phyloP scores from a whole-genome alignment of 2,888 invertebrate genomes.

The Mythimna loreyi region DNA sequence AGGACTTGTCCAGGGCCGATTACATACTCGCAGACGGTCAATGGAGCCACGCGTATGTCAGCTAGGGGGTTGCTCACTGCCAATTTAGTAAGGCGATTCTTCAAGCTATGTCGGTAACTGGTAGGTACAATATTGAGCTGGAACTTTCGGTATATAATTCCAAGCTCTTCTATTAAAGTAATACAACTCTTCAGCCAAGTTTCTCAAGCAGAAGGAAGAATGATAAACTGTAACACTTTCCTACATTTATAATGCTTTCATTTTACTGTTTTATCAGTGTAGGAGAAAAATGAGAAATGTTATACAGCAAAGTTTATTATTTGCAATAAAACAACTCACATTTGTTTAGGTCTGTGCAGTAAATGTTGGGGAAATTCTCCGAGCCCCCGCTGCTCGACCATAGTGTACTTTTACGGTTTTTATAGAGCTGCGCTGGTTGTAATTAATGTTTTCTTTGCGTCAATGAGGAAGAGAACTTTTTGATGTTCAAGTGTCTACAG shows the following conservation, averaged over 20 bases:
- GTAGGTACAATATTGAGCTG: background rate
- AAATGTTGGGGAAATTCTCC: conserved; percentile 44
- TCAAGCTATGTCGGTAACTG: too few species aligned
- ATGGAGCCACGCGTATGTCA: too few species aligned
- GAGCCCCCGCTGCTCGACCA: conserved; percentile 4
- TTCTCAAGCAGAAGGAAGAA: conserved; percentile 23
- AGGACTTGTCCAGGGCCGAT: too few species aligned
- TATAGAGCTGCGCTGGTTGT: conserved; percentile 20
- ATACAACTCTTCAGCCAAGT: conserved; percentile 7
- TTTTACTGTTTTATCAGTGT: conserved; percentile 41
- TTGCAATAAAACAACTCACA: conserved; percentile 43
- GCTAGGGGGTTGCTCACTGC: too few species aligned
- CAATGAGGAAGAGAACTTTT: conserved; percentile 18
- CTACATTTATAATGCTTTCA: conserved; percentile 21
- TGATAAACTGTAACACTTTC: conserved; percentile 35
- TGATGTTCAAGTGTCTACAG: background rate
- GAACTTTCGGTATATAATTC: conserved; percentile 10
- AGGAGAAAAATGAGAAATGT: conserved; percentile 32
- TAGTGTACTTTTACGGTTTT: conserved; percentile 28
- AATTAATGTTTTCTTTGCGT: conserved; percentile 29
- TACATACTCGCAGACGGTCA: too few species aligned
- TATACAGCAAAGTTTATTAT: conserved; percentile 35
- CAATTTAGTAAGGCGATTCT: too few species aligned
- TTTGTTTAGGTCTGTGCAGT: conserved; percentile 47
- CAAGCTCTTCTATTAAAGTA: conserved; percentile 8